Conservation (phyloP, 2,113 vertebrate genomes). For the Mystacornis crossleyi region DNA sequence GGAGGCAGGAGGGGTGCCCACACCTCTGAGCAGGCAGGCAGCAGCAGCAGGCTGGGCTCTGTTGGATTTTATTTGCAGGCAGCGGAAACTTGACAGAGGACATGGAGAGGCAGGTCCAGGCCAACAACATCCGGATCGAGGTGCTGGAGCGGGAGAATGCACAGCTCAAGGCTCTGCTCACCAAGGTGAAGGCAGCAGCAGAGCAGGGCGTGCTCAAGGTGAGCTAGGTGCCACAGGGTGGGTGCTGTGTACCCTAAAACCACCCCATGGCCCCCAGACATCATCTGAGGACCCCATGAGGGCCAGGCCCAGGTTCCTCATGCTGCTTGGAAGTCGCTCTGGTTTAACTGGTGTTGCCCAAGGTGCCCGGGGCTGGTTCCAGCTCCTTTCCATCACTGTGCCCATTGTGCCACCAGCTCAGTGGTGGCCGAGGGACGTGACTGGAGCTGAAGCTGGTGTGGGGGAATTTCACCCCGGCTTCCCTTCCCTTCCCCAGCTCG, state of each 20-base stretch:
- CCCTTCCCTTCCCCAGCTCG: constrained; percentile 36
- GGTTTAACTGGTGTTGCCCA: not conserved
- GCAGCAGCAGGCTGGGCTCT: not conserved
- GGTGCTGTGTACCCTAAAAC: not conserved
- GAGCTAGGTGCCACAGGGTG: not conserved
- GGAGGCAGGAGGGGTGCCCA: not conserved
- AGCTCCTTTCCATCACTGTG: not conserved
- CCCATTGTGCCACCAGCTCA: not conserved
- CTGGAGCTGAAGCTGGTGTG: not conserved
- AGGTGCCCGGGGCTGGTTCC: accelerated
- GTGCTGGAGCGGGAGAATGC: constrained; percentile 86
- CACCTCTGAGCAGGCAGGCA: not conserved
- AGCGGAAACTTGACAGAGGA: constrained; percentile 81
- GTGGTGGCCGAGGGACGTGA: accelerated
- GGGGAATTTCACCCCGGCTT: not conserved
- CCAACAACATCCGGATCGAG: constrained; percentile 84
- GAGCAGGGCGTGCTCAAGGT: constrained; percentile 73
- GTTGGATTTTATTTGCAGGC: constrained; percentile 55
- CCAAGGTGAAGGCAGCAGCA: constrained; percentile 75
- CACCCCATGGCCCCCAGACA: not conserved
- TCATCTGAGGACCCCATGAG: no score
- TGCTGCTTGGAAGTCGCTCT: accelerated
- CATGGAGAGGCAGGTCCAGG: constrained; percentile 89
- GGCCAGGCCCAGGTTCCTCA: not conserved
- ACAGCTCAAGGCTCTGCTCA: constrained; percentile 71